A percentile compares a stretch with the other conserved stretches of the same genome.
phyloP scores from a whole-genome alignment of 1,140 invertebrate species.

The Apis florea region DNA sequence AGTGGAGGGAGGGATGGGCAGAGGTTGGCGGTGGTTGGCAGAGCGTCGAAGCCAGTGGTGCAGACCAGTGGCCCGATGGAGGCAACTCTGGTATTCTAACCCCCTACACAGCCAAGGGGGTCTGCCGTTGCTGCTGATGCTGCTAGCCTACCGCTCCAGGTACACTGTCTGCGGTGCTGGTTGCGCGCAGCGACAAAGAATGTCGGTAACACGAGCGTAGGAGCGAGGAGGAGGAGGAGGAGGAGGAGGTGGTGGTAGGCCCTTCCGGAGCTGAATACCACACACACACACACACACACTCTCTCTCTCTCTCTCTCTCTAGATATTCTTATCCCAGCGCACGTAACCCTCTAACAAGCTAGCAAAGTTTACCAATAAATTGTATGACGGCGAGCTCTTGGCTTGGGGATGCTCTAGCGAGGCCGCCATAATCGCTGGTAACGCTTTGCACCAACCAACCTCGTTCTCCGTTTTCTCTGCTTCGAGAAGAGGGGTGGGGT shows the following conservation, averaged over 20 bases:
- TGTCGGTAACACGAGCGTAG: conserved; percentile 52
- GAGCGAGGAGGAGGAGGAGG: not conserved
- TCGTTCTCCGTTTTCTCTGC: too few species aligned
- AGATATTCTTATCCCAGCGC: conserved; percentile 79
- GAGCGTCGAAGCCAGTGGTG: conserved; percentile 76
- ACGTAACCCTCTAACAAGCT: conserved; percentile 80
- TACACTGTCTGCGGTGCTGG: conserved; percentile 48
- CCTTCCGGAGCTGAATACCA: conserved; percentile 47
- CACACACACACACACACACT: too few species aligned
- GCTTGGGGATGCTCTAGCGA: conserved; percentile 57
- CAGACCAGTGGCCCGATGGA: conserved; percentile 76
- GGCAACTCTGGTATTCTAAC: conserved; percentile 72
- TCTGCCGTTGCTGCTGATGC: conserved; percentile 35
- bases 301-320: conserved; percentile 15
- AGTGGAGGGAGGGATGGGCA: conserved; percentile 11
- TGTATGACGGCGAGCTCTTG: conserved; percentile 73
- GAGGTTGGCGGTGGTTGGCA: conserved; percentile 62
- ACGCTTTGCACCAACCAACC: conserved; percentile 1
- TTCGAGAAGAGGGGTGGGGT: too few species aligned
- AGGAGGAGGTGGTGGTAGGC: not conserved
- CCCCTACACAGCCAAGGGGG: conserved; percentile 67
- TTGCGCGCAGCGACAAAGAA: conserved; percentile 57
- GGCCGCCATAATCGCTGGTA: conserved; percentile 66
- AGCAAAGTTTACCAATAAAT: conserved; percentile 81
- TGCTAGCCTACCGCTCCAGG: conserved; percentile 31